Base-by-base conservation (phyloP, 2,888 invertebrate species). In the Polydrusus pterygomalis region DNA sequence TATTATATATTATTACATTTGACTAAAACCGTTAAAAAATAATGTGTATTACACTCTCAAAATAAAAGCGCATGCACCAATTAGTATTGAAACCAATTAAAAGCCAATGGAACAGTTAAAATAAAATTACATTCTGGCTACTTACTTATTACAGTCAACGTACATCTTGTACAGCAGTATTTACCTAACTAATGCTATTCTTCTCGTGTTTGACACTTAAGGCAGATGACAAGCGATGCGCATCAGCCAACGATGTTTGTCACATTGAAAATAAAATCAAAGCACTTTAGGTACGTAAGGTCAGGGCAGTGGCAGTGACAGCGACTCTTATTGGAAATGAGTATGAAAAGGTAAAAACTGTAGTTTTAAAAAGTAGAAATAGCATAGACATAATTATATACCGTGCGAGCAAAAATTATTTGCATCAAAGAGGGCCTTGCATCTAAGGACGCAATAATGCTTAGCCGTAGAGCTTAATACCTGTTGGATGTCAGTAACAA, bases 101-200 rank as follows among this genome's bases (percentile, higher is more conserved):
- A 56, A 30, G 30, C 30, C 30, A n/a, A 34, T 25, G 34, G 15
- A 34, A 34, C 30, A 56, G 56, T 51, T 25, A 56, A 56, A 56
- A 56, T 56, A 30, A 56, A 56, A 15, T 56, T 6, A 56, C 34
- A 9, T 34, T 10, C 34, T 34, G n/a, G n/a, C n/a, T n/a, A n/a
- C n/a, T 15, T 56, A 34, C 30, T 34, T 56, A 56, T 11, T 54
- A 30, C 25, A n/a, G 25, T 54, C 25, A 25, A 10, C 15, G 56
- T 56, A 56, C 56, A 56, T 56, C 56, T n/a, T 56, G 56, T 34
- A 34, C 20, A 49, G 45, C 18, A n/a, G 25, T 67, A 49, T 67
- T 67, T 67, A 34, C 51, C 67, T 51, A 54, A 67, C 67, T 67
- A 67, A 67, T 67, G 67, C 51, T 51, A 54, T 67, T 51, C 67